Base-by-base conservation (phyloP, 2,797 vertebrate genomes). In the Pseudomugil gertrudae region DNA sequence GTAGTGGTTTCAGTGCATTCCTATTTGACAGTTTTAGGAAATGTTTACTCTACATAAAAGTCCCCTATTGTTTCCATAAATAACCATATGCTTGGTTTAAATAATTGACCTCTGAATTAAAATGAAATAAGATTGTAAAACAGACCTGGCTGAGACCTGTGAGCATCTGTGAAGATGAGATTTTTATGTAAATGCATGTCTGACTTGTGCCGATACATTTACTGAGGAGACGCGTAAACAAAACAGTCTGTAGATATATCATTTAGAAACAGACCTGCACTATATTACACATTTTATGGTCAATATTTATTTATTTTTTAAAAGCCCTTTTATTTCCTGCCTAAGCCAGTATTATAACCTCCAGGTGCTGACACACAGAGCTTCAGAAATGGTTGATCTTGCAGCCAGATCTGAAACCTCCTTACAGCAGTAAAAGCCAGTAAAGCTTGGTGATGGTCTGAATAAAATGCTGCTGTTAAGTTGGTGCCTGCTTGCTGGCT, bases 381-480 rank as follows among this genome's bases (percentile, higher is more conserved):
- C 78, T 21, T 17, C 26, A 72, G 63, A 55, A 81, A 72, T 40
- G 66, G 76, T 56, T 74, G 69, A 83, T 69, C 77, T 74, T 69
- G 62, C 65, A 70, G 57, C 70, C 30, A 24, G 56, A 72, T 65
- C 78, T 60, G 66, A 84, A 88, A 81, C 77, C 80, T 68, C 82
- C 74, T 76, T 67, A 74, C 11, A 82, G 73, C 58, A 29, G 70
- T 81, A 82, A 87, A 79, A 78, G 83, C 66, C 63, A 11, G 62
- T 19, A 56, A 73, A 80, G 75, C 74, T 14, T 52, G 45, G 43
- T 80, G 76, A 81, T 80, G 62, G 67, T 66, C 67, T 86, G 83
- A 89, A 87, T 86, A 82, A 87, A 83, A 84, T 48, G 76, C 68
- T 48, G 54, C 67, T 5, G 77, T 83, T 84, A 85, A 89, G 75